phyloP scores from a whole-genome alignment of 64 coral and sea anemone genomes.

The Porites australiensis region DNA sequence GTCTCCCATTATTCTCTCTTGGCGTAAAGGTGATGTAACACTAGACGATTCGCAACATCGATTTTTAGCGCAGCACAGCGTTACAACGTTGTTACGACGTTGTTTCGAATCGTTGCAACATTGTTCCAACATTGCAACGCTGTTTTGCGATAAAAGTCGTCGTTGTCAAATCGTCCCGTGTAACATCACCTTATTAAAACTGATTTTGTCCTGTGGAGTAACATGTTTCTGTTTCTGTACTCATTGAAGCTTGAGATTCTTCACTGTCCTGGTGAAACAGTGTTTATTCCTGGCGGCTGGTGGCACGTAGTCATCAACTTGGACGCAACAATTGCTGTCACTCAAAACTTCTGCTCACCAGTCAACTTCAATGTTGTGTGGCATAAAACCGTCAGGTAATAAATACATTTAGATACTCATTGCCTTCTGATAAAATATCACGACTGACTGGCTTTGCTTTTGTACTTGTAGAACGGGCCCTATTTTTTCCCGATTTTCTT shows the following conservation, averaged over 20 bases:
- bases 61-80: too few relatives aligned
- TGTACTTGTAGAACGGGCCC: not conserved
- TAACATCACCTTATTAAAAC: too few relatives aligned
- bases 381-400: constrained; percentile 98
- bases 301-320: constrained; percentile 99
- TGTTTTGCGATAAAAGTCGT: too few relatives aligned
- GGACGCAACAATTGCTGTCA: constrained; percentile 96
- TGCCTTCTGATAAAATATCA: not conserved
- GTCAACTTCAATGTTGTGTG: constrained; percentile 96
- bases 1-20: too few relatives aligned
- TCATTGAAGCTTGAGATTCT: constrained; percentile 87
- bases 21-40: too few relatives aligned
- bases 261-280: constrained; percentile 97
- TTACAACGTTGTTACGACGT: too few relatives aligned
- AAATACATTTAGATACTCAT: not conserved
- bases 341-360: constrained; percentile 95
- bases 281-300: constrained; percentile 98
- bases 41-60: too few relatives aligned
- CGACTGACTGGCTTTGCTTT: not conserved
- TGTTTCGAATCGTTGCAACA: too few relatives aligned
- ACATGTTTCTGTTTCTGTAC: not conserved
- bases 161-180: too few relatives aligned
- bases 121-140: too few relatives aligned
- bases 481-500: too few relatives aligned
- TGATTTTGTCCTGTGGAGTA: too few relatives aligned